Percentiles rank a stretch among this genome's conserved stretches.
Conservation (phyloP, 2,113 vertebrate species). For the Syngnathus scovelli region DNA sequence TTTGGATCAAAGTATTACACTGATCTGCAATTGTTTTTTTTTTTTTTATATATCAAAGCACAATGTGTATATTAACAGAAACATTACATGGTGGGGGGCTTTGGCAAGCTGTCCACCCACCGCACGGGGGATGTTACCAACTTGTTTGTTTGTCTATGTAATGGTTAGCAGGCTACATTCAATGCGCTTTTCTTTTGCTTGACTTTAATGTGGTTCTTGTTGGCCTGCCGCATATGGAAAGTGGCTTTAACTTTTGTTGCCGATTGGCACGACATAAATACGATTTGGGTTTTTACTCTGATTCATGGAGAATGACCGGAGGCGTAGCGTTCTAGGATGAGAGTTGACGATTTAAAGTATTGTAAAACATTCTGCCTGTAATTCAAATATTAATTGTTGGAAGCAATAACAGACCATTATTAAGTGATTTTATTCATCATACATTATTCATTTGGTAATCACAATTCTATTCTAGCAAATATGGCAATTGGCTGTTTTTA, state of each 20-base stretch:
- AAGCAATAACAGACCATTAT: too few species aligned
- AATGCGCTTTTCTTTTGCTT: background rate
- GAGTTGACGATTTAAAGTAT: background rate
- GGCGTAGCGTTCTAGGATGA: background rate
- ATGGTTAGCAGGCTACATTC: background rate
- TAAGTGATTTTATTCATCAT: too few species aligned
- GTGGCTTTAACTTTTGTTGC: background rate
- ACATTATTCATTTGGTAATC: too few species aligned
- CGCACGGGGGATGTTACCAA: background rate
- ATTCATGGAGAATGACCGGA: background rate
- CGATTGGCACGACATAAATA: background rate
- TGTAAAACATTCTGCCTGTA: background rate
- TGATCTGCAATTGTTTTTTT: background rate
- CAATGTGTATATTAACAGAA: background rate
- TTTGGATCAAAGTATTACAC: background rate
- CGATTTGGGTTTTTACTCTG: background rate
- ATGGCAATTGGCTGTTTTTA: background rate
- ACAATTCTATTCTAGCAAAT: too few species aligned
- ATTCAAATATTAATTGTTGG: too few species aligned
- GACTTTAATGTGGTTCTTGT: background rate
- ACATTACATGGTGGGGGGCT: background rate
- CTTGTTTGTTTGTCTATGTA: background rate
- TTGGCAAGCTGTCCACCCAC: background rate
- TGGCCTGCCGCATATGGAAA: background rate
- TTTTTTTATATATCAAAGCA: background rate